Base-by-base conservation (phyloP, 2,797 vertebrate genomes). In the Silurus aristotelis region DNA sequence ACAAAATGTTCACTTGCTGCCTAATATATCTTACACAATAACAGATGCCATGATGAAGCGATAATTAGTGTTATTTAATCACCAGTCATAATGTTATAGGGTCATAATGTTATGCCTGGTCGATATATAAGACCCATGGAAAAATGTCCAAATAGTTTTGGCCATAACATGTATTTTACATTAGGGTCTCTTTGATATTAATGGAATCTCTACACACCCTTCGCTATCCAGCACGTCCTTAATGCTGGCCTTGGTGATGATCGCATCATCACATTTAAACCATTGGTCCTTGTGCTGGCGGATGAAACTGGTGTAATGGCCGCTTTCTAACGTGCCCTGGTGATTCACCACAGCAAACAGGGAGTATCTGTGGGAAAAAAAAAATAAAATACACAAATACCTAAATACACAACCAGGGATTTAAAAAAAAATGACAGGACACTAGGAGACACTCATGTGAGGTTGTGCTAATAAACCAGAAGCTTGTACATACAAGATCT, bases 191-290 rank as follows among this genome's bases (percentile, higher is more conserved):
- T 58, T 20, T 14, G 17, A 13, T 58, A 17, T 12, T 6, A 25
- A 56, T 2, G n/a, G 5, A 71, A 83, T 72, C 43, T 63, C 15
- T 25, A 56, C 89, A 85, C 79, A 91, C 98, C 98, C 98, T 95
- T 99, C 98, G 22, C 98, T 99, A 95, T 99, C 98, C 93, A 99
- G 96, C 89, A 99, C 98, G 56, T 99, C 98, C 92, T 97, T 98
- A 94, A 99, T 99, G 97, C 97, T 98, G 95, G 98, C 98, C 96
- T 99, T 99, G 93, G 98, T 99, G 94, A 99, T 99, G 93, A 99
- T 98, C 92, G 98, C 98, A 43, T 99, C 98, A 20, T 99, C 98
- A 93, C 98, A 99, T 92, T 99, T 99, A 95, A 99, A 99, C 98
- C 98, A 99, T 95, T 99, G 98, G 95, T 99, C 98, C 94, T 98